phyloP scores from a whole-genome alignment of 1,140 invertebrate species.

The Pseudomyrmex cubaensis region DNA sequence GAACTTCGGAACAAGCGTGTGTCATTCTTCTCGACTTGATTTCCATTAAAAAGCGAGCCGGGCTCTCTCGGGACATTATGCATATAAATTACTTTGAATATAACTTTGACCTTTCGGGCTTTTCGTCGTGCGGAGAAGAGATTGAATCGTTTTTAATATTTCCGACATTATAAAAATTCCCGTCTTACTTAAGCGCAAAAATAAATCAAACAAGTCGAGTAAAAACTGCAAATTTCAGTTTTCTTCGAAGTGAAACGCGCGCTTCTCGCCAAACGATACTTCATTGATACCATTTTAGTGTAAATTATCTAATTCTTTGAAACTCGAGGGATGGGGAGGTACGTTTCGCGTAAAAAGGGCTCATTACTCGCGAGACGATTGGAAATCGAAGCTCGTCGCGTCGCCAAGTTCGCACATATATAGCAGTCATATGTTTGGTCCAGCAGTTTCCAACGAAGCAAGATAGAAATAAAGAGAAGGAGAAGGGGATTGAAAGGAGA shows the following conservation, averaged over 20 bases:
- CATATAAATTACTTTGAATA: slow-evolving; percentile 21
- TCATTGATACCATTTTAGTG: neutral
- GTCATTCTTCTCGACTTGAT: neutral
- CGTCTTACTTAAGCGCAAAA: too few species aligned
- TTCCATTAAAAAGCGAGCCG: slow-evolving; percentile 2
- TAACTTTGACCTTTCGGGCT: slow-evolving; percentile 12
- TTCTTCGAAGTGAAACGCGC: neutral
- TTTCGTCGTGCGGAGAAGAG: too few species aligned
- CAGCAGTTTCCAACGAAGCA: neutral
- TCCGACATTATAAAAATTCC: too few species aligned
- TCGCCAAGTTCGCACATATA: neutral
- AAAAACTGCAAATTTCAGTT: too few species aligned
- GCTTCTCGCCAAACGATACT: neutral
- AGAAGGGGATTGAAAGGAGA: neutral
- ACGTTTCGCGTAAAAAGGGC: neutral
- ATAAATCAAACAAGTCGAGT: too few species aligned
- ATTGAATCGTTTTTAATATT: too few species aligned
- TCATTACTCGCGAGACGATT: neutral
- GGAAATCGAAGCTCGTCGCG: neutral
- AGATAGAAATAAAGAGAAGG: slow-evolving; percentile 44
- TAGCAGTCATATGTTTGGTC: slow-evolving; percentile 4
- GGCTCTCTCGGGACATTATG: neutral
- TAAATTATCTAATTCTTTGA: neutral
- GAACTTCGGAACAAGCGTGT: neutral
- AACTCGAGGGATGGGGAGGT: neutral